Base-by-base conservation (phyloP, 2,888 invertebrate genomes). In the Diachrysia chrysitis region DNA sequence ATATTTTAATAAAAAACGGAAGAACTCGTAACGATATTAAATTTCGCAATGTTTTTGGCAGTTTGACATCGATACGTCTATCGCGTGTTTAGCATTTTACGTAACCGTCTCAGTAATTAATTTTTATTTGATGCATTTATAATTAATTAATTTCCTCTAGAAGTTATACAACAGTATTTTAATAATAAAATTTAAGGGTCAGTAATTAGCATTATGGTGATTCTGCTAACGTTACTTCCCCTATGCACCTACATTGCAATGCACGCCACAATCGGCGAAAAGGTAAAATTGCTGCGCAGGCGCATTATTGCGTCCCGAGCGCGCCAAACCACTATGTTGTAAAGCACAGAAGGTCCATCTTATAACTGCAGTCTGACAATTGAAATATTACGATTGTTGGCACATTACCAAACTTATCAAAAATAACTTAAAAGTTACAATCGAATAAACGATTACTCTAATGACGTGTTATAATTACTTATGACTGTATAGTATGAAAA, bases 181-280 rank as follows among this genome's bases (percentile, higher is more conserved):
- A 23, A 3, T 19, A 0, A 19, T 21, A 32, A 32, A n/a, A 55
- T 14, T 9, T n/a, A 21, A 14, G 9, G 3, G 1, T 14, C 1
- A 32, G 6, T 62, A 58, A 73, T 73, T 69, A 73, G 54, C 19
- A 17, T 35, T 10, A 25, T 54, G 17, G 23, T 58, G 58, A 9
- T 57, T 82, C 48, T 90, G 89, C 86, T n/a, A 76, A 86, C 90
- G 65, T 58, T 90, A 87, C 87, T 67, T 82, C 73, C 79, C 82
- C 79, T 82, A 84, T 81, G 81, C 81, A 73, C 69, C 73, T 74
- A 76, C 75, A 76, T 76, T 78, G 79, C 82, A 78, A 74, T 82
- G 86, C 87, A 87, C 85, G 87, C 85, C 85, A 86, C 89, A 90
- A 86, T 89, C 85, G 87, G 87, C 84, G 88, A 89, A 90, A 90